Base-by-base conservation (phyloP, 1,140 invertebrate species). In the Drosophila trapezifrons region DNA sequence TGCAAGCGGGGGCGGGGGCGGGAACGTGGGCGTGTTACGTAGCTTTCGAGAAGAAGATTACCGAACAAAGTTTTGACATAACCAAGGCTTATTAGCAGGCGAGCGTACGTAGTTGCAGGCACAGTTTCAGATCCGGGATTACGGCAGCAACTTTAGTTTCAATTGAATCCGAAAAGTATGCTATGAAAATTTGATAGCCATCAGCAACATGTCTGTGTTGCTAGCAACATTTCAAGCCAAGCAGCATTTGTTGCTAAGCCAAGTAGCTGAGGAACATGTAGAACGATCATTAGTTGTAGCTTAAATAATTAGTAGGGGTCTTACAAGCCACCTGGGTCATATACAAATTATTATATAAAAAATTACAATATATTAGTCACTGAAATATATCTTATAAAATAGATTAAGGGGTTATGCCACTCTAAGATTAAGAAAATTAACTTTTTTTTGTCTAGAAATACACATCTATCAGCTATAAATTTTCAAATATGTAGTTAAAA, bases 61-160 rank as follows among this genome's bases (percentile, higher is more conserved):
- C 52, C 46, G 51, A 40, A 65, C 72, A 58, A 52, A 76, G 52
- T 76, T 76, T 76, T 76, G 52, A 76, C 54, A 51, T 67, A 76
- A 77, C 54, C 54, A 55, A 71, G 55, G 35, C 49, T 60, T 70
- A 77, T 69, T 69, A 76, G 75, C 38, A 32, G 70, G 49, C 76
- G 64, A 52, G 46, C 37, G 43, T 56, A 47, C 27, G 42, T 27
- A 27, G 70, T 29, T 32, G 27, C 43, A 65, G 65, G 43, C 56
- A 10, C 29, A 38, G 29, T 25, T 45, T 35, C 6, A 64, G 65
- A 43, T 22, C 37, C 12, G 27, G 25, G 65, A 43, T 52, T 69
- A 52, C 2, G 25, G 25, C 18, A 18, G 27, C 17, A 18, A 29
- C 13, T 25, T 9, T 12, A 32, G 12, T 15, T 25, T 0, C 18